Evolutionary conservation across 2,113 vertebrate species (phyloP), one percentile per base, ranked within the genome.

Genomic region (Corydoras maculifer): DNA sequence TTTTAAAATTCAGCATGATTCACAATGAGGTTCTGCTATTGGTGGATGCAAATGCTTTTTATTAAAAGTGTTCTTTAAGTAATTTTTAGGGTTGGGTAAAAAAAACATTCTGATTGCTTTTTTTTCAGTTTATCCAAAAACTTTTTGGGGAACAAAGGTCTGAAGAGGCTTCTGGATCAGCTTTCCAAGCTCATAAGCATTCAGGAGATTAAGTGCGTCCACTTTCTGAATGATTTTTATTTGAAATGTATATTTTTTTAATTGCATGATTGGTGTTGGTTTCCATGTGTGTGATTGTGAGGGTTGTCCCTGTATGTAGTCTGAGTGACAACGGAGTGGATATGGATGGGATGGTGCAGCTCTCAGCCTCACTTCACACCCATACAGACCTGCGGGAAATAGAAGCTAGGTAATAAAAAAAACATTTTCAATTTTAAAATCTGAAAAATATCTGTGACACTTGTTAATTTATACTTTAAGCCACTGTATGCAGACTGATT

Each of bases 41-140:
- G 18, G 18, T 25, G 18, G 18, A 25, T 25, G 18, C 18, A 25
- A 25, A 25, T 25, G 18, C 18, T 25, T 25, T 25, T 25, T 25
- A 25, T 25, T 25, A 25, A 25, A 25, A 25, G 18, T 25, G 2
- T 25, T 25, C 18, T 25, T 25, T 25, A 25, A 25, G 18, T 25
- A 25, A 25, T 25, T 25, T 25, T 25, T 25, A 25, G 18, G 18
- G 18, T 25, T 25, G 18, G 18, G 18, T 25, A 25, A 25, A 25
- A 25, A 25, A 14, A 25, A 0, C 2, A 9, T 14, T 8, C n/a
- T 32, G 1, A 30, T 48, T 62, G 49, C 51, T 12, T 35, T 4
- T 6, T 2, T 79, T 2, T 60, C 60, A 97, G 94, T 82, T 81
- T 98, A 32, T 94, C 93, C 2, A 58, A 6, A 13, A 96, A 95